Evolutionary conservation across 2,797 vertebrate species (phyloP).

Genomic region (Pipistrellus pygmaeus): DNA sequence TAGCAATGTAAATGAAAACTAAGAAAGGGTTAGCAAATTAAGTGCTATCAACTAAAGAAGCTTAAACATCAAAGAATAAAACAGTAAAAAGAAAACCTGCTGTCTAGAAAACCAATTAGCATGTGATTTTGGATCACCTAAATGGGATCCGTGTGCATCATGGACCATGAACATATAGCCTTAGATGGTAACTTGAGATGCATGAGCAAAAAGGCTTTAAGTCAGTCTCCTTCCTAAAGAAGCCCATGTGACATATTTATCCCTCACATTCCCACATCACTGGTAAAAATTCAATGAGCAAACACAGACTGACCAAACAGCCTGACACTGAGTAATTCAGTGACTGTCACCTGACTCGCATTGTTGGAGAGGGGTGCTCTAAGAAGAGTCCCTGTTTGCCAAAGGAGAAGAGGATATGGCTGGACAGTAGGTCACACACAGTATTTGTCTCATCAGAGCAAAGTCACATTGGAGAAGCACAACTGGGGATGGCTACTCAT

Average conservation of each 20-base stretch:
- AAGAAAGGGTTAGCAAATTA: background rate
- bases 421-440: background rate
- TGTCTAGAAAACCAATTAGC: slow-evolving; percentile 38
- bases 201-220: background rate
- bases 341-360: background rate
- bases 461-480: slow-evolving; percentile 34
- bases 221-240: background rate
- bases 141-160: background rate
- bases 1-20: slow-evolving; percentile 31
- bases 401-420: background rate
- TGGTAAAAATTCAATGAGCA: background rate
- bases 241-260: background rate
- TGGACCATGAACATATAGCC: background rate
- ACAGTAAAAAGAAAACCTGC: background rate
- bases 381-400: background rate
- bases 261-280: background rate
- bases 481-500: slow-evolving; percentile 51
- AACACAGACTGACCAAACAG: background rate
- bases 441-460: slow-evolving; percentile 20
- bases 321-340: background rate
- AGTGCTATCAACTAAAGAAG: slow-evolving; percentile 14
- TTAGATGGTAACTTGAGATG: background rate
- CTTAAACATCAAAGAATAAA: slow-evolving; percentile 43
- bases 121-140: background rate
- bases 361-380: background rate